Percentiles rank a stretch among this genome's conserved stretches.
Evolutionary conservation across 2,113 vertebrate genomes (phyloP).

Genomic region (Campylomormyrus numenius): DNA sequence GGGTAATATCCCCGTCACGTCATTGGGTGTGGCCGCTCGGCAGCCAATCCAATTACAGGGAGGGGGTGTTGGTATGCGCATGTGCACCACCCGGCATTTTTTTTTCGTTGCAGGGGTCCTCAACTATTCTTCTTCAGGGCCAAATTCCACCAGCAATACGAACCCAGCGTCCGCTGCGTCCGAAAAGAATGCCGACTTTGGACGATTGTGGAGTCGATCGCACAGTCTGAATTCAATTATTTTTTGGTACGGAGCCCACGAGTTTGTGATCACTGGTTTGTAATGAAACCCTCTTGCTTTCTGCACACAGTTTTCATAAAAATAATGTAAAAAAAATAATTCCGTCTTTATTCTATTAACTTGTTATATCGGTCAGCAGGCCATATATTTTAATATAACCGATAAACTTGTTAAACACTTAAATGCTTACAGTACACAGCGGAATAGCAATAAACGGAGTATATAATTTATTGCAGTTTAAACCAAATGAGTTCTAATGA

Average conservation of each 20-base stretch:
- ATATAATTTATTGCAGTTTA: not conserved
- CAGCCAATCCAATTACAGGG: not conserved
- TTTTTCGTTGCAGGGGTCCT: not conserved
- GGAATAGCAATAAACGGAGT: not conserved
- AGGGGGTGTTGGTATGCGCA: not conserved
- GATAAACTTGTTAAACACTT: not conserved
- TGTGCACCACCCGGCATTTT: not conserved
- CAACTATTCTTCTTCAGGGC: not conserved
- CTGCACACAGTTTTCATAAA: not conserved
- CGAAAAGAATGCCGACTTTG: not conserved
- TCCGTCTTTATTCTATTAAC: not conserved
- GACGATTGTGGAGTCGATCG: not conserved
- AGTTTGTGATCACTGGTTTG: not conserved
- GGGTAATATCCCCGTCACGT: not conserved
- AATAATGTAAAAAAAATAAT: not conserved
- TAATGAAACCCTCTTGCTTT: not conserved
- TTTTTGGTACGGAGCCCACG: not conserved
- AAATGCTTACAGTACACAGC: not conserved
- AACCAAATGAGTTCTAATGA: not conserved
- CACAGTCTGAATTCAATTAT: not conserved
- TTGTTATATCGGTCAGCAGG: not conserved
- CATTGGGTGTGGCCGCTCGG: not conserved
- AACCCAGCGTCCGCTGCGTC: not conserved
- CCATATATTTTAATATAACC: not conserved
- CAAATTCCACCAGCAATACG: not conserved